These are phyloP conservation scores for Sepiola atlantica DNA, from an alignment of 2,888 invertebrate genomes.

Conservation along the genomic window DNA sequence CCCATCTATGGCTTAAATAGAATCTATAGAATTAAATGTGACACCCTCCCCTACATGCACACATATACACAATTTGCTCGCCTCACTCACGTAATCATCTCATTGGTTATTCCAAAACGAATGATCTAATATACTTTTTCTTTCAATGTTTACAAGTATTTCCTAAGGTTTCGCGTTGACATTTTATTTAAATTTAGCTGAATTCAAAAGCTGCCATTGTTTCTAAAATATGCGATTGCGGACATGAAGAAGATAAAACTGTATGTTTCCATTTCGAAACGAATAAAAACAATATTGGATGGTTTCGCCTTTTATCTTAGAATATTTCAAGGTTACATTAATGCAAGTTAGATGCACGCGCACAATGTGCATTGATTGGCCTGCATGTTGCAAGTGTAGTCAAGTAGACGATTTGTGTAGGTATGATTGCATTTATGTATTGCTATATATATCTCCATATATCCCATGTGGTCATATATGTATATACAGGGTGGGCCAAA, in stretches of 20 bases:
- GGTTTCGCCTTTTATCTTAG: no score
- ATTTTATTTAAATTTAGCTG: not conserved
- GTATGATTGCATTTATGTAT: slow-evolving; percentile 32
- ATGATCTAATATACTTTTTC: no score
- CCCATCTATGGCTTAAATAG: no score
- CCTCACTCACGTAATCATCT: no score
- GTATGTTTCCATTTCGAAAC: not conserved
- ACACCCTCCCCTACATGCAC: no score
- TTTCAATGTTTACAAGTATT: not conserved
- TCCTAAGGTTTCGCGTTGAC: not conserved
- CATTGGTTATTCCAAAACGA: no score
- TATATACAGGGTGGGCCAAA: not conserved
- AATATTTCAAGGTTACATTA: no score
- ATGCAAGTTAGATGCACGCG: no score
- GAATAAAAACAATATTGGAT: not conserved
- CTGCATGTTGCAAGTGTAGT: no score
- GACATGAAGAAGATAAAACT: not conserved
- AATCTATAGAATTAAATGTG: no score
- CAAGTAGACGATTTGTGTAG: not conserved
- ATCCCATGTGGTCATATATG: slow-evolving; percentile 18
- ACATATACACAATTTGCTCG: no score
- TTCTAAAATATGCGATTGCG: not conserved
- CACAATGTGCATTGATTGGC: no score
- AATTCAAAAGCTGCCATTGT: not conserved
- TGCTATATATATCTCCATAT: slow-evolving; percentile 38